phyloP scores from a whole-genome alignment of 1,140 invertebrate species.

The Diorhabda carinulata region DNA sequence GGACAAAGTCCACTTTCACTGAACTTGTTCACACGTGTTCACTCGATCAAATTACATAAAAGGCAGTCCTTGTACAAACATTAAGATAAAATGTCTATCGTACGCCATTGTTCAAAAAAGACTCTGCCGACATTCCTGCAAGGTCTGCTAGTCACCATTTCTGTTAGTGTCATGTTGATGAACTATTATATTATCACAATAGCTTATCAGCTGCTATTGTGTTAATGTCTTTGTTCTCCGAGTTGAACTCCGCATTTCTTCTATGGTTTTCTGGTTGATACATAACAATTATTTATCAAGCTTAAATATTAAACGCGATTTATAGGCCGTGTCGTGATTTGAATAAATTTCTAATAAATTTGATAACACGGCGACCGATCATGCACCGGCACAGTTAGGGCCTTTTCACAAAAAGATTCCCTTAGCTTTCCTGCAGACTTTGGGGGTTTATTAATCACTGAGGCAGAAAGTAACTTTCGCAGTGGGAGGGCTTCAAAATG shows the following conservation, averaged over 20 bases:
- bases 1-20: too few species aligned
- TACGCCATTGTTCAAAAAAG: constrained; percentile 12
- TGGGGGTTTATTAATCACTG: too few species aligned
- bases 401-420: constrained; percentile 5
- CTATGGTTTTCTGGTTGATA: constrained; percentile 9
- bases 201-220: constrained; percentile 14
- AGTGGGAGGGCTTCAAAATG: too few species aligned
- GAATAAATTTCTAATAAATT: constrained; percentile 15
- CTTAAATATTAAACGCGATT: constrained; percentile 14
- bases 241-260: constrained; percentile 6
- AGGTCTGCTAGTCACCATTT: constrained; percentile 10
- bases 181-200: constrained; percentile 18
- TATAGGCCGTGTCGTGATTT: neutral
- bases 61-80: too few species aligned
- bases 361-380: constrained; percentile 6
- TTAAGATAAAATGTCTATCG: neutral
- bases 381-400: constrained; percentile 9
- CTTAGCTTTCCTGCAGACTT: neutral
- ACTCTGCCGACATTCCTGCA: constrained; percentile 4
- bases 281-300: constrained; percentile 13
- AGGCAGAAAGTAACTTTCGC: too few species aligned
- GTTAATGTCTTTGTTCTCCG: constrained; percentile 16
- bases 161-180: constrained; percentile 16
- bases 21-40: too few species aligned
- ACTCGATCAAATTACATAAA: too few species aligned